Percentiles rank a stretch among this genome's conserved stretches.
These are phyloP conservation scores for Tetrapedia diversipes DNA, from an alignment of 2,888 invertebrate species.

Conservation along the genomic window DNA sequence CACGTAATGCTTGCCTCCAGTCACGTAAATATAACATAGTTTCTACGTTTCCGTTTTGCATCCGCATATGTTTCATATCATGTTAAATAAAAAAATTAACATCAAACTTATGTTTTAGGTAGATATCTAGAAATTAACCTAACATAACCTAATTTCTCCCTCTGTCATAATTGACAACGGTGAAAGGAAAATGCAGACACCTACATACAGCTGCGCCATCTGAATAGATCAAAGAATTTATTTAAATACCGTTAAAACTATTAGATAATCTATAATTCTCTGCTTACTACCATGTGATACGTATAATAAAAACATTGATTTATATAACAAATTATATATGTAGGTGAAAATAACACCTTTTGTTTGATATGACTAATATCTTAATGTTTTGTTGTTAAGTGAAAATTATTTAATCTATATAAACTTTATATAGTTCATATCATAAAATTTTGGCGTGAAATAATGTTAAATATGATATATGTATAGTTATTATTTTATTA, in stretches of 20 bases:
- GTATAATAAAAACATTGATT: neutral
- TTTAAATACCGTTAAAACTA: slow-evolving; percentile 11
- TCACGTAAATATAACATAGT: slow-evolving; percentile 85
- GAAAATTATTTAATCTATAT: no score
- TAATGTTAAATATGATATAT: neutral
- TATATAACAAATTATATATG: neutral
- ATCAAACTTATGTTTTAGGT: slow-evolving; percentile 2
- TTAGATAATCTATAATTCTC: no score
- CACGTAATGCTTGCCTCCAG: slow-evolving; percentile 94
- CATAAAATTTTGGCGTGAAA: neutral
- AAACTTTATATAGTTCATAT: neutral
- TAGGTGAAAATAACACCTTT: neutral
- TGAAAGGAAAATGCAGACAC: slow-evolving; percentile 20
- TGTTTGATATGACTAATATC: neutral
- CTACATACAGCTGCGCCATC: slow-evolving; percentile 20
- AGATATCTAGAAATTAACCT: slow-evolving; percentile 31
- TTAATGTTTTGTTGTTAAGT: no score
- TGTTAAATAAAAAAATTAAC: slow-evolving; percentile 8
- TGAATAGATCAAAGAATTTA: slow-evolving; percentile 8
- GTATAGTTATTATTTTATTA: slow-evolving; percentile 6
- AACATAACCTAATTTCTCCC: slow-evolving; percentile 47
- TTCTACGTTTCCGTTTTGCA: slow-evolving; percentile 49
- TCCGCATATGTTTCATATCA: slow-evolving; percentile 46
- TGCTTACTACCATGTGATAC: no score
- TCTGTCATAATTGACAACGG: slow-evolving; percentile 9